Conservation (phyloP, 2,888 invertebrate species). For the Noctua comes region DNA sequence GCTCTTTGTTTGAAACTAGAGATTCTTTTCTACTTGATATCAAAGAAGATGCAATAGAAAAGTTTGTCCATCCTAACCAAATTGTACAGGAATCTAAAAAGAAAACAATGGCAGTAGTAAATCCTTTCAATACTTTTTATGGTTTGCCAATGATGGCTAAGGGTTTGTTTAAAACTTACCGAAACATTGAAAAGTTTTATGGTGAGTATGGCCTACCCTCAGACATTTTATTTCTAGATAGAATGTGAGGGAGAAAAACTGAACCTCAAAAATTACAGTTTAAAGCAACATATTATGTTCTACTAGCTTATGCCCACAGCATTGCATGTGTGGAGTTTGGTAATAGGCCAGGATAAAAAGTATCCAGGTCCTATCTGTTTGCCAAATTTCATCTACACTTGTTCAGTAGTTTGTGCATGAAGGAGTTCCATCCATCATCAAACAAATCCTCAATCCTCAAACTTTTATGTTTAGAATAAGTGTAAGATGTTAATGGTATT, state of each 20-base stretch:
- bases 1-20: slow-evolving; percentile 81
- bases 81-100: slow-evolving; percentile 49
- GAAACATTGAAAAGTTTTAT: slow-evolving; percentile 95
- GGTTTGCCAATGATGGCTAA: slow-evolving; percentile 94
- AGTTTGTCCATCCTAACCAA: slow-evolving; percentile 53
- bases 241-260: background rate
- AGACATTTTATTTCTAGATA: background rate
- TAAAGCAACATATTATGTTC: background rate
- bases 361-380: too few relatives aligned
- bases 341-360: too few relatives aligned
- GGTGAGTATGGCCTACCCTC: slow-evolving; percentile 88
- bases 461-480: too few relatives aligned
- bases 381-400: too few relatives aligned
- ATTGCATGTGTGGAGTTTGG: too few relatives aligned
- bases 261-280: background rate
- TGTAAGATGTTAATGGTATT: too few relatives aligned
- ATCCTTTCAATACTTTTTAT: slow-evolving; percentile 90
- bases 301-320: too few relatives aligned
- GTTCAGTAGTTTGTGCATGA: too few relatives aligned
- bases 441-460: too few relatives aligned
- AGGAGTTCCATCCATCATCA: too few relatives aligned
- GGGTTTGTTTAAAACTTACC: slow-evolving; percentile 93
- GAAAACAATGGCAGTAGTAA: slow-evolving; percentile 39
- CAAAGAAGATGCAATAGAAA: slow-evolving; percentile 77
- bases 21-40: slow-evolving; percentile 85